Percentiles rank a stretch among this genome's conserved stretches.
Conservation (phyloP, 2,797 vertebrate genomes). For the Girardinus metallicus region DNA sequence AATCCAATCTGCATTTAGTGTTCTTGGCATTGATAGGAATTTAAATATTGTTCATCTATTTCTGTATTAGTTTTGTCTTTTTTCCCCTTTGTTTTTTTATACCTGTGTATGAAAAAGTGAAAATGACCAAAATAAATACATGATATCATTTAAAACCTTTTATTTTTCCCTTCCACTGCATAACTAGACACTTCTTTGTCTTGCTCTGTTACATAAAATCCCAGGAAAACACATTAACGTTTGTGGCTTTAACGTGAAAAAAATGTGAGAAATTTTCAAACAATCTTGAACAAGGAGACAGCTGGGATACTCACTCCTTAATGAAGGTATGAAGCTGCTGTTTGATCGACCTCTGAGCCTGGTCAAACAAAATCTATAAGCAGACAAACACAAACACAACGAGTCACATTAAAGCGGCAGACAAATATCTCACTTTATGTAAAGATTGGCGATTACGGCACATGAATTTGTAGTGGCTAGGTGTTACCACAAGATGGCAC, state of each 20-base stretch:
- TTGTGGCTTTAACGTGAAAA: background rate
- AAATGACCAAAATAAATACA: too few species aligned
- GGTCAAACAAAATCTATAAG: conserved; percentile 94
- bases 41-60: too few species aligned
- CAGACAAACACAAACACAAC: conserved; percentile 13
- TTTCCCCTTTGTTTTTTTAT: background rate
- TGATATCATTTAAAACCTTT: too few species aligned
- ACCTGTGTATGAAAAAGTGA: too few species aligned
- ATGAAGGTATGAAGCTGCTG: conserved; percentile 96
- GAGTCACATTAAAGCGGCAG: background rate
- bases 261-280: background rate
- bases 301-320: conserved; percentile 90
- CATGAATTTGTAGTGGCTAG: conserved; percentile 8
- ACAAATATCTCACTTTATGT: background rate
- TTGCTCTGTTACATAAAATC: background rate
- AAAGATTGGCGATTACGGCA: background rate
- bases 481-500: conserved; percentile 59
- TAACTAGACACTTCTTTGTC: background rate
- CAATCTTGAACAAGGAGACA: background rate
- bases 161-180: background rate
- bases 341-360: conserved; percentile 95
- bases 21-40: too few species aligned
- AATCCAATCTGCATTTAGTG: too few species aligned
- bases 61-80: too few species aligned
- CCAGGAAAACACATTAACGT: background rate